A percentile compares a stretch with the other conserved stretches of the same genome.
phyloP scores from a whole-genome alignment of 1,140 invertebrate genomes.

The Drosophila yakuba region DNA sequence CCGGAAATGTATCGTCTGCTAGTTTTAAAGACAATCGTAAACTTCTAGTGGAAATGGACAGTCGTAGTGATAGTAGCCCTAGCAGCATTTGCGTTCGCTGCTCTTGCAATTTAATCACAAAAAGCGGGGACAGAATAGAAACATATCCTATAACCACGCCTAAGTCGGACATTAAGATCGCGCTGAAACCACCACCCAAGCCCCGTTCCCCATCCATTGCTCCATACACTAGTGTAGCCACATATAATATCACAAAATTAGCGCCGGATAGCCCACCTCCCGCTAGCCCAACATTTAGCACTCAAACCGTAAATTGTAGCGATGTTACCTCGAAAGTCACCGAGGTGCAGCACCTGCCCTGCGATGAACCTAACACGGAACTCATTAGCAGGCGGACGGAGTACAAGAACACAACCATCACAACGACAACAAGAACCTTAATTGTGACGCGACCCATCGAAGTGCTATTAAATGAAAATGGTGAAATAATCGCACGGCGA shows the following conservation, averaged over 20 bases:
- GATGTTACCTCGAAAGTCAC: slow-evolving; percentile 53
- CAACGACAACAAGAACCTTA: slow-evolving; percentile 67
- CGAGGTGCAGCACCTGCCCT: slow-evolving; percentile 52
- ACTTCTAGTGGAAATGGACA: slow-evolving; percentile 31
- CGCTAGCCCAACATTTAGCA: slow-evolving; percentile 63
- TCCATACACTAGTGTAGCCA: slow-evolving; percentile 67
- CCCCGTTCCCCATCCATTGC: slow-evolving; percentile 61
- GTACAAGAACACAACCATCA: slow-evolving; percentile 59
- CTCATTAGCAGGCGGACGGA: slow-evolving; percentile 57
- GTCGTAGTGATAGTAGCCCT: slow-evolving; percentile 28
- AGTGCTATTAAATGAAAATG: slow-evolving; percentile 69
- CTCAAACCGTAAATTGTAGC: slow-evolving; percentile 46
- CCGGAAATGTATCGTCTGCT: slow-evolving; percentile 9
- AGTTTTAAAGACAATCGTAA: slow-evolving; percentile 54
- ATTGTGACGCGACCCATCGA: slow-evolving; percentile 74
- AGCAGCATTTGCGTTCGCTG: slow-evolving; percentile 66
- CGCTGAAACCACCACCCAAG: slow-evolving; percentile 24
- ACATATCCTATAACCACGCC: slow-evolving; percentile 2
- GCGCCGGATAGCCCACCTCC: slow-evolving; percentile 55
- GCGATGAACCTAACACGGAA: slow-evolving; percentile 40
- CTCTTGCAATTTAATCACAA: slow-evolving; percentile 61
- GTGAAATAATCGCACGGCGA: slow-evolving; percentile 66
- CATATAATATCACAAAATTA: slow-evolving; percentile 49
- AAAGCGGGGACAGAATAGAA: slow-evolving; percentile 13
- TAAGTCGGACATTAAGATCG: slow-evolving; percentile 1